Base-by-base conservation (phyloP, 1,140 invertebrate genomes). In the Metopolophium dirhodum region DNA sequence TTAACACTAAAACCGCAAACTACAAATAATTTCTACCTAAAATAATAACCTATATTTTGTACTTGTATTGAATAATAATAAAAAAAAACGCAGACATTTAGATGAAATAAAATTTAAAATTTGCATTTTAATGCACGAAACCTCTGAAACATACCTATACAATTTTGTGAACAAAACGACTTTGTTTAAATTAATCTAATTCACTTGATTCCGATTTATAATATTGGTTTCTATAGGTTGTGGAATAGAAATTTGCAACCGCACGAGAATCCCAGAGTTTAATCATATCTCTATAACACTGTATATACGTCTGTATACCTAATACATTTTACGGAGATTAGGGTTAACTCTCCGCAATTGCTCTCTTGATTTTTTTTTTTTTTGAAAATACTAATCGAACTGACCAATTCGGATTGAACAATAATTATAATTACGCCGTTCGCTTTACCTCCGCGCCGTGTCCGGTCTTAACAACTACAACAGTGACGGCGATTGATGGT, bases 381-480 rank as follows among this genome's bases (percentile, higher is more conserved):
- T 77, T 1, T 4, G 30, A n/a, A n/a, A 68, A 68, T 14, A 68
- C 61, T 77, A 77, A 77, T 77, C 61, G n/a, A 77, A n/a, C 61
- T 77, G 61, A 77, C n/a, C 61, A n/a, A 77, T 77, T 77, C n/a
- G 61, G 11, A 77, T 77, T 77, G 61, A n/a, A 77, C 61, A 77
- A 35, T n/a, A 77, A 77, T 77, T 77, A 77, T 77, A 77, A 77
- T 77, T 77, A 77, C 61, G 14, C n/a, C n/a, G 61, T 77, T 77
- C 14, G 61, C 4, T 14, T 77, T 20, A 77, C 30, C 30, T 77
- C 61, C 14, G 4, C 14, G 4, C 30, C 30, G 61, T 77, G 30
- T 77, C 61, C 61, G n/a, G 61, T 77, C n/a, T 77, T 77, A 77
- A n/a, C 61, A 77, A 18, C 61, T 77, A 77, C 61, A 77, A 77